Percentiles rank a stretch among this genome's conserved stretches.
Conservation (phyloP, 2,888 invertebrate species). For the Dasysyrphus tricinctus region DNA sequence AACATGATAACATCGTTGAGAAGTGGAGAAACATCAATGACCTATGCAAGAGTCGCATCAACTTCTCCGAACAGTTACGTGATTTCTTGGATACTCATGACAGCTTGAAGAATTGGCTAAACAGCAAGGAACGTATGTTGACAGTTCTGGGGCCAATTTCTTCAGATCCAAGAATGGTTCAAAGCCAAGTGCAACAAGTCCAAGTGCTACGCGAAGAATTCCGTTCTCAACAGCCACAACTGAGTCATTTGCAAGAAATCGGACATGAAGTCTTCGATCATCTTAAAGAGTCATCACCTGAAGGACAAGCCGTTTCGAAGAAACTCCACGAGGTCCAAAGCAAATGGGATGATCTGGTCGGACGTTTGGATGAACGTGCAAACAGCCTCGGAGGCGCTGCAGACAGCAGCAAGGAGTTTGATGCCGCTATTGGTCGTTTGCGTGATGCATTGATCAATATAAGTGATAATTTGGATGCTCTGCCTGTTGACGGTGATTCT, state of each 20-base stretch:
- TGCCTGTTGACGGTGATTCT: conserved; percentile 91
- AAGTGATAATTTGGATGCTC: conserved; percentile 92
- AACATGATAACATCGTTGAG: conserved; percentile 91
- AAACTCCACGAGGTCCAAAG: conserved; percentile 89
- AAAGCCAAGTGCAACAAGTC: conserved; percentile 97
- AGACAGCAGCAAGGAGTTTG: conserved; percentile 96
- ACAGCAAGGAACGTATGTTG: conserved; percentile 97
- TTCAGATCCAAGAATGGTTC: conserved; percentile 97
- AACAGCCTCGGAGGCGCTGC: conserved; percentile 95
- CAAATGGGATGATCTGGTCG: conserved; percentile 92
- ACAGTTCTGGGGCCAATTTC: conserved; percentile 97
- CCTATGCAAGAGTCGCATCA: conserved; percentile 88
- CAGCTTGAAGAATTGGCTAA: conserved; percentile 93
- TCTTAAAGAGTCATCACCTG: conserved; percentile 85
- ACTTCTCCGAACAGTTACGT: conserved; percentile 90
- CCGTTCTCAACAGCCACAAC: conserved; percentile 94
- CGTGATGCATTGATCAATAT: conserved; percentile 94
- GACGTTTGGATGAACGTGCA: conserved; percentile 93
- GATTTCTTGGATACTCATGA: conserved; percentile 96
- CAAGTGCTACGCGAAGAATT: conserved; percentile 98
- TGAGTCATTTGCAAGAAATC: conserved; percentile 92
- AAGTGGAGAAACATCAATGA: conserved; percentile 95
- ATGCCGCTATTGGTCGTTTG: conserved; percentile 92
- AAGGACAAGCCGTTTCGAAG: conserved; percentile 87
- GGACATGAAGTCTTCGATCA: conserved; percentile 89